phyloP scores from a whole-genome alignment of 2,888 invertebrate genomes.

The Brachynemurus nebulosus region DNA sequence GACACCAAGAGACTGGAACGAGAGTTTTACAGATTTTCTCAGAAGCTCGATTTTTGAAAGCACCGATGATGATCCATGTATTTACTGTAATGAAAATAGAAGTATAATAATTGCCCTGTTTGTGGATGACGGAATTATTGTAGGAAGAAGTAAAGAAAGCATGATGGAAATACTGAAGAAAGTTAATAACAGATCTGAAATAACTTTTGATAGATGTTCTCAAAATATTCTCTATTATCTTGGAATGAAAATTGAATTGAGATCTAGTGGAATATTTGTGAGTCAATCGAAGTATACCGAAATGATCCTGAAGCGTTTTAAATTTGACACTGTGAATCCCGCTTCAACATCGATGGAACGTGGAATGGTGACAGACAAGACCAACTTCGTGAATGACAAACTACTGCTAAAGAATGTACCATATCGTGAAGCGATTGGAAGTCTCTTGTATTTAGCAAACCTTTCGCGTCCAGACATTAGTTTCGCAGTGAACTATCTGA shows the following conservation, averaged over 20 bases:
- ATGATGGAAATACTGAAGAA: constrained; percentile 12
- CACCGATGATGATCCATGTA: constrained; percentile 20
- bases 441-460: constrained; percentile 17
- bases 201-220: constrained; percentile 11
- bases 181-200: constrained; percentile 16
- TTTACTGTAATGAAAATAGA: constrained; percentile 17
- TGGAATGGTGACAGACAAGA: constrained; percentile 13
- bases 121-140: constrained; percentile 20
- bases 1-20: constrained; percentile 25
- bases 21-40: constrained; percentile 19
- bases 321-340: constrained; percentile 7
- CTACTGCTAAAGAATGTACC: constrained; percentile 10
- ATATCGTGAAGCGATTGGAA: constrained; percentile 19
- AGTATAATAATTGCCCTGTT: constrained; percentile 13
- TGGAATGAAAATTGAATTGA: constrained; percentile 5
- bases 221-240: background rate
- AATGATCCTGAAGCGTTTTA: constrained; percentile 14
- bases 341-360: constrained; percentile 14
- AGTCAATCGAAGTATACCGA: constrained; percentile 16
- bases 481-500: no score
- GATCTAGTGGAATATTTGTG: constrained; percentile 18
- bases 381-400: background rate
- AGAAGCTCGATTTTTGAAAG: no score
- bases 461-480: no score
- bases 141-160: constrained; percentile 11